A percentile compares a stretch with the other conserved stretches of the same genome.
These are phyloP conservation scores for Cantharis rufa DNA, from an alignment of 2,888 invertebrate species.

Conservation along the genomic window DNA sequence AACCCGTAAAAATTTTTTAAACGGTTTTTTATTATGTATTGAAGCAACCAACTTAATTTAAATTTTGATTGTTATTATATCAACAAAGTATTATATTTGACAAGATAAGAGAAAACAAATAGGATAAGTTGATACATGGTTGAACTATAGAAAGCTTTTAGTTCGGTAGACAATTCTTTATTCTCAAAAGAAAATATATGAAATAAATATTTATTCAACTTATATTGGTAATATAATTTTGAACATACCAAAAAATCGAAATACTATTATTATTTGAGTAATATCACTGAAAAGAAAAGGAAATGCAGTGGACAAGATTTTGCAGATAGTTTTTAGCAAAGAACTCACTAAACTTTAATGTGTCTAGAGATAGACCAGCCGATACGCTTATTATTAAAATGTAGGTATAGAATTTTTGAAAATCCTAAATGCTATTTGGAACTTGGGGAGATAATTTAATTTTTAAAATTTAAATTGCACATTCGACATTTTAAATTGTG, in stretches of 20 bases:
- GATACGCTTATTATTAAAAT: too few relatives aligned
- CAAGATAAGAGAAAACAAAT: neutral
- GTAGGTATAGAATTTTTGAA: too few relatives aligned
- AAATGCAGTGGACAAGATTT: too few relatives aligned
- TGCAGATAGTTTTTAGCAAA: too few relatives aligned
- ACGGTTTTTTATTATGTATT: neutral
- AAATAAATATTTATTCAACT: neutral
- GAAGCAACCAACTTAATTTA: neutral
- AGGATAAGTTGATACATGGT: neutral
- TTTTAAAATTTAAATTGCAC: too few relatives aligned
- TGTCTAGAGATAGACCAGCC: too few relatives aligned
- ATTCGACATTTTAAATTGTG: too few relatives aligned
- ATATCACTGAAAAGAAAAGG: too few relatives aligned
- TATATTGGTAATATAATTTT: neutral
- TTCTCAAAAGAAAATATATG: neutral
- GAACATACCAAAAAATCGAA: neutral
- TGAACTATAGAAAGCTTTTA: neutral
- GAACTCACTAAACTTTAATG: too few relatives aligned
- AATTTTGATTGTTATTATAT: neutral
- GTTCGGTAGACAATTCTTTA: neutral
- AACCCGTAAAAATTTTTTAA: neutral
- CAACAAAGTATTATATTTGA: neutral
- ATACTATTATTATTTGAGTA: neutral
- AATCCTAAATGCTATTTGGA: too few relatives aligned
- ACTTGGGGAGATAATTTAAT: too few relatives aligned